Conservation (phyloP, 2,113 vertebrate genomes). For the Mustela lutreola region DNA sequence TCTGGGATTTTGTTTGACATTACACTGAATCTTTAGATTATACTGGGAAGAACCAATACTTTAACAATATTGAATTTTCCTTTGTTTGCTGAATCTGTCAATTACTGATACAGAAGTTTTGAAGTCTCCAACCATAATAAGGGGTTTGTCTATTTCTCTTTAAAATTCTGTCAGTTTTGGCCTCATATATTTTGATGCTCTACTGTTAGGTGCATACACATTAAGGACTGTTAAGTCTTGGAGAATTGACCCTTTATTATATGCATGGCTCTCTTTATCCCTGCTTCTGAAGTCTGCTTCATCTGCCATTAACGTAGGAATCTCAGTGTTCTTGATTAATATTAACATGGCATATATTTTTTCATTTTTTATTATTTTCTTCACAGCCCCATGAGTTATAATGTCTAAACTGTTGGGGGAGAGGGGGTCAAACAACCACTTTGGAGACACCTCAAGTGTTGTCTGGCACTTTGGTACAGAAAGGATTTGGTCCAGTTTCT, state of each 20-base stretch:
- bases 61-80: neutral
- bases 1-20: neutral
- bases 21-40: neutral
- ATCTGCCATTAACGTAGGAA: neutral
- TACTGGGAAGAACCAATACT: neutral
- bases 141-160: neutral
- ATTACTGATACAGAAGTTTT: neutral
- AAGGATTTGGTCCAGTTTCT: neutral
- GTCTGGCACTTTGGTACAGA: neutral
- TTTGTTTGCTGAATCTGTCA: slow-evolving; percentile 13
- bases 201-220: neutral
- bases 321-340: neutral
- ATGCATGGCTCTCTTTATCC: neutral
- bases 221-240: neutral
- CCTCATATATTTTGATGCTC: neutral
- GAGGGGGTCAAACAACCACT: neutral
- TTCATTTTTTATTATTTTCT: no score
- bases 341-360: neutral
- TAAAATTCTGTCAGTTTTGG: neutral
- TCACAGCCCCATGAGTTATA: neutral
- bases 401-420: neutral
- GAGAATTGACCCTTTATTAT: neutral
- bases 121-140: neutral
- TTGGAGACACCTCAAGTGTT: neutral
- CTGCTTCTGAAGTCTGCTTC: slow-evolving; percentile 12